Evolutionary conservation across 35 echinoderm and acorn worm genomes (phyloP), one percentile per base, ranked within the genome.

Genomic region (Ptychodera flava): DNA sequence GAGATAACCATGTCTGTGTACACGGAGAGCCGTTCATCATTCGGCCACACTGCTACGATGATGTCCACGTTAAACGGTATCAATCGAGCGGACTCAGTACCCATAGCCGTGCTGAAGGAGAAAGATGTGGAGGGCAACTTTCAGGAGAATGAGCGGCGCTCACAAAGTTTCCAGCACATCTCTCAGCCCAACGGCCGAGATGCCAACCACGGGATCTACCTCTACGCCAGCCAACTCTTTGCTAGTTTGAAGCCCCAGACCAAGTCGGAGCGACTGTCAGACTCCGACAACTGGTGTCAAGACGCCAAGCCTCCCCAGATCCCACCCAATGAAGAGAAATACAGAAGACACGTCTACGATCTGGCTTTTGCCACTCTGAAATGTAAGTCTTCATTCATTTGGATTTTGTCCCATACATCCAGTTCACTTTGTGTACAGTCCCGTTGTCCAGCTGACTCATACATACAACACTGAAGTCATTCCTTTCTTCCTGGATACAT

Each of bases 361-460:
- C 79, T 94, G 78, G 92, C 92, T 35, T 94, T 94, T 85, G 85
- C 85, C 76, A 90, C 92, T 75, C 79, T 94, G 16, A 94, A 94
- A 94, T 94, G 92, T 94, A 90, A 94, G 92, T 94, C 34, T 34
- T n/a, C 15, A 15, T 77, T 77, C 15, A n/a, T 77, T 15, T 77
- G n/a, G n/a, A 77, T 77, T 77, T 77, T 15, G n/a, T n/a, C n/a
- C n/a, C n/a, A n/a, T n/a, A n/a, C n/a, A n/a, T n/a, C n/a, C n/a
- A n/a, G n/a, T n/a, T n/a, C n/a, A n/a, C n/a, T n/a, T n/a, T n/a
- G n/a, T n/a, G n/a, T n/a, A n/a, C n/a, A n/a, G n/a, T n/a, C n/a
- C n/a, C n/a, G n/a, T n/a, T n/a, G n/a, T n/a, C n/a, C n/a, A n/a
- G n/a, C n/a, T n/a, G n/a, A n/a, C n/a, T n/a, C n/a, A n/a, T n/a